phyloP scores from a whole-genome alignment of 2,113 vertebrate species.

The Nycticorax nycticorax region DNA sequence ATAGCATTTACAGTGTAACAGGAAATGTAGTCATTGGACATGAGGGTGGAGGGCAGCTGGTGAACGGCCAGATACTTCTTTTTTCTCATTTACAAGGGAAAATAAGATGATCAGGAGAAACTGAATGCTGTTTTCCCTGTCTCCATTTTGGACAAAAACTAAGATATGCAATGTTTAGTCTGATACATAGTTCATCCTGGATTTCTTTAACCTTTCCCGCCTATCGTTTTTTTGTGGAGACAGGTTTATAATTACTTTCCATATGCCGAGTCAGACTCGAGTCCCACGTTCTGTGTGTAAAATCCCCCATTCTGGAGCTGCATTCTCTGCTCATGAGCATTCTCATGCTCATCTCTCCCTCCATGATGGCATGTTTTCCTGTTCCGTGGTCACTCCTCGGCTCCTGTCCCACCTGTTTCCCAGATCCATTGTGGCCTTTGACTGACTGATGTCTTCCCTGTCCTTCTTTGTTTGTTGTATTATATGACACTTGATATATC shows the following conservation, averaged over 20 bases:
- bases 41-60: conserved; percentile 49
- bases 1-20: conserved; percentile 31
- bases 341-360: background rate
- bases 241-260: background rate
- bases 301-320: background rate
- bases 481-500: background rate
- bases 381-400: background rate
- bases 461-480: background rate
- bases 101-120: background rate
- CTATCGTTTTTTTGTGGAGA: background rate
- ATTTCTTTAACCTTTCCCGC: background rate
- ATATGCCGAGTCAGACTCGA: background rate
- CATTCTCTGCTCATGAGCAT: background rate
- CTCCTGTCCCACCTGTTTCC: background rate
- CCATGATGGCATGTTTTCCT: background rate
- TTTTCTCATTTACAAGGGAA: conserved; percentile 5
- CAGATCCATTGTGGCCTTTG: background rate
- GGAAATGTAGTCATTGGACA: conserved; percentile 34
- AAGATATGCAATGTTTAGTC: background rate
- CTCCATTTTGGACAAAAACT: background rate
- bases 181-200: background rate
- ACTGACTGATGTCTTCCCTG: background rate
- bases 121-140: background rate
- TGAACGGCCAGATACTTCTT: background rate
- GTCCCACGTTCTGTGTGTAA: background rate